A percentile compares a stretch with the other conserved stretches of the same genome.
Conservation (phyloP, 2,888 invertebrate genomes). For the Archaeoteleia sp. region DNA sequence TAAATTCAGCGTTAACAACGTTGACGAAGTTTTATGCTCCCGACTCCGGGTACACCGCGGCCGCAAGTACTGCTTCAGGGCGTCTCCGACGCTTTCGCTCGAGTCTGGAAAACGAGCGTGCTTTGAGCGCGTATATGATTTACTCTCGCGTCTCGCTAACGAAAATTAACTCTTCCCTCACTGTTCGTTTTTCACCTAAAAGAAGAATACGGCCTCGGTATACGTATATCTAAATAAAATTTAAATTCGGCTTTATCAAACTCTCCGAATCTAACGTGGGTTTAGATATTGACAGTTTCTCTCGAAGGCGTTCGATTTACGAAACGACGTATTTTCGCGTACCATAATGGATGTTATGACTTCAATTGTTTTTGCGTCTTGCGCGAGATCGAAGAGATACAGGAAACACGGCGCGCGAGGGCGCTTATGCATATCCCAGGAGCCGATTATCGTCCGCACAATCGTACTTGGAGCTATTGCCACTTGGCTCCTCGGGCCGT, state of each 20-base stretch:
- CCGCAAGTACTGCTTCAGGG: slow-evolving; percentile 1
- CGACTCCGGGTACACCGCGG: too few relatives aligned
- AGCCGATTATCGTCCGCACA: slow-evolving; percentile 64
- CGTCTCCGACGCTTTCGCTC: slow-evolving; percentile 4
- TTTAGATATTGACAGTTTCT: too few relatives aligned
- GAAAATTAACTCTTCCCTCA: slow-evolving; percentile 62
- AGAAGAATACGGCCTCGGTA: too few relatives aligned
- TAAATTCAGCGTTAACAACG: slow-evolving; percentile 61
- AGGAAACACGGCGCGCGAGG: slow-evolving; percentile 55
- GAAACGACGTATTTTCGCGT: slow-evolving; percentile 30
- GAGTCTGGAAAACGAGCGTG: slow-evolving; percentile 58
- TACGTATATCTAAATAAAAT: too few relatives aligned
- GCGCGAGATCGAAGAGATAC: slow-evolving; percentile 58
- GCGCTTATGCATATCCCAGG: slow-evolving; percentile 65
- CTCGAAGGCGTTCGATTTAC: slow-evolving; percentile 30
- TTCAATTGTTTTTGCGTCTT: slow-evolving; percentile 60
- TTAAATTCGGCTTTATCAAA: slow-evolving; percentile 14
- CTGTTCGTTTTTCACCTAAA: slow-evolving; percentile 48
- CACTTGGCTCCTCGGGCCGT: slow-evolving; percentile 49
- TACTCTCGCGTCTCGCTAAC: slow-evolving; percentile 56
- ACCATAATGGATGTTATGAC: slow-evolving; percentile 56
- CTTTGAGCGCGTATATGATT: slow-evolving; percentile 60
- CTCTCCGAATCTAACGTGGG: too few relatives aligned
- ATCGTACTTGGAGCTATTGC: slow-evolving; percentile 62
- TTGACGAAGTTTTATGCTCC: slow-evolving; percentile 60